Conservation (phyloP, 1,140 invertebrate species). For the Druon quercuslanigerum region DNA sequence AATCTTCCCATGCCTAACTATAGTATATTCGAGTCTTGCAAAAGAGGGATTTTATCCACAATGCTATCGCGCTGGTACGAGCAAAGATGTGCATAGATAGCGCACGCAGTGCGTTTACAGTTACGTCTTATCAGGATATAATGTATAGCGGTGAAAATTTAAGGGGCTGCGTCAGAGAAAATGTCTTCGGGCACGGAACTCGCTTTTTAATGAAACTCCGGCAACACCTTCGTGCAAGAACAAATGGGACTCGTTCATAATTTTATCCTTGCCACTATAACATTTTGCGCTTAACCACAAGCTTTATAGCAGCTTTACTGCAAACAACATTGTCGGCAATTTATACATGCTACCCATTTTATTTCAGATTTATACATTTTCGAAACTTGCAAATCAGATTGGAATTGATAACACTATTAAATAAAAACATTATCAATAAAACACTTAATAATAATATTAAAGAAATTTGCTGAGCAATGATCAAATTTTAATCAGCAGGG, state of each 20-base stretch:
- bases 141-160: constrained; percentile 25
- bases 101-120: constrained; percentile 57
- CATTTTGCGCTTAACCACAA: constrained; percentile 22
- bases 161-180: constrained; percentile 15
- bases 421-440: background rate
- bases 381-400: constrained; percentile 16
- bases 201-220: background rate
- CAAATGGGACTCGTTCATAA: constrained; percentile 26
- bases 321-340: constrained; percentile 29
- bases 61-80: constrained; percentile 51
- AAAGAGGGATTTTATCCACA: constrained; percentile 48
- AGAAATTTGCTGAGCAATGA: background rate
- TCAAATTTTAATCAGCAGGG: too few species aligned
- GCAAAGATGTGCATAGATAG: constrained; percentile 58
- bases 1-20: constrained; percentile 48
- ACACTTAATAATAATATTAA: background rate
- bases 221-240: constrained; percentile 24
- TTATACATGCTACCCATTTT: constrained; percentile 17
- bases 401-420: constrained; percentile 6
- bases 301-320: constrained; percentile 28
- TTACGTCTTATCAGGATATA: constrained; percentile 53
- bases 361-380: constrained; percentile 1
- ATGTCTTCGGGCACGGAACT: constrained; percentile 18
- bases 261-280: constrained; percentile 19
- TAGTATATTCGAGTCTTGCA: constrained; percentile 44